These are phyloP conservation scores for Rhynchopsitta pachyrhyncha DNA, from an alignment of 2,113 vertebrate genomes.

Conservation along the genomic window DNA sequence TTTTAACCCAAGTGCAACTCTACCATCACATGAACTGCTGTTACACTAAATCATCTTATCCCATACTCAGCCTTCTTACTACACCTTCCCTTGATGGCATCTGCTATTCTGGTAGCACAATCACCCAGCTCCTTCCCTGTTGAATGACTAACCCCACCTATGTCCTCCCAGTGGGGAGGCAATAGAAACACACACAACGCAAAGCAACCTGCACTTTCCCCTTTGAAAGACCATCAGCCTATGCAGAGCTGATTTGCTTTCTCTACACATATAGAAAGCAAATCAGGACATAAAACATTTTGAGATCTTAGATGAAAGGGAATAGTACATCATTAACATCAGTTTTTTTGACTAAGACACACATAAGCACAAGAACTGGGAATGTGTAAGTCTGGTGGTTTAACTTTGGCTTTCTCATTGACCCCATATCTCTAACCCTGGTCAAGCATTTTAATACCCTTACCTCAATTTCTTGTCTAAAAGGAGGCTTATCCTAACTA, in stretches of 20 bases:
- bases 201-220: neutral
- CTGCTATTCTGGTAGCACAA: neutral
- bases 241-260: neutral
- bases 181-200: neutral
- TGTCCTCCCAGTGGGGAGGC: neutral
- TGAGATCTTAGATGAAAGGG: constrained; percentile 15
- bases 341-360: neutral
- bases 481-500: neutral
- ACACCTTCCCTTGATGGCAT: neutral
- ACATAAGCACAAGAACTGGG: neutral
- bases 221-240: neutral
- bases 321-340: neutral
- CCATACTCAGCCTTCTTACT: neutral
- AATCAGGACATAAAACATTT: neutral
- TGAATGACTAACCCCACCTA: neutral
- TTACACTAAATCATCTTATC: neutral
- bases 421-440: neutral
- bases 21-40: fast-evolving
- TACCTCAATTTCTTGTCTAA: neutral
- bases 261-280: neutral
- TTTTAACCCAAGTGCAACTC: neutral
- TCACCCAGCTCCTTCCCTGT: neutral
- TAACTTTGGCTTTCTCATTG: neutral
- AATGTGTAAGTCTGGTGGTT: neutral
- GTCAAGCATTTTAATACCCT: neutral